phyloP scores from a whole-genome alignment of 2,888 invertebrate species.

The Schrankia costaestrigalis region DNA sequence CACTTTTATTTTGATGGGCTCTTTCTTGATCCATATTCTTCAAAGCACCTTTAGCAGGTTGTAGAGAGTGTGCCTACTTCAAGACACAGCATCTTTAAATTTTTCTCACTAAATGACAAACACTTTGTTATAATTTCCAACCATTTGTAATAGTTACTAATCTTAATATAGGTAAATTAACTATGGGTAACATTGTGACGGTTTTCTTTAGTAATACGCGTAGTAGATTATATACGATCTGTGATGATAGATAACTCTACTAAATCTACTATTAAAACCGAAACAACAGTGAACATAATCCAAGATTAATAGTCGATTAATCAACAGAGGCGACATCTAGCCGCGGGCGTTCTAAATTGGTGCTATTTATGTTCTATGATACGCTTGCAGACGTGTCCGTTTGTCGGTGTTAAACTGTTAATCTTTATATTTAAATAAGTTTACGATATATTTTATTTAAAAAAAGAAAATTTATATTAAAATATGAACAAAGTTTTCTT shows the following conservation, averaged over 20 bases:
- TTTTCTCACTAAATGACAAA: no score
- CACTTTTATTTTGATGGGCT: no score
- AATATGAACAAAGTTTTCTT: neutral
- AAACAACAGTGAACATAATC: conserved; percentile 46
- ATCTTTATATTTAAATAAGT: neutral
- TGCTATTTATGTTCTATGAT: conserved; percentile 22
- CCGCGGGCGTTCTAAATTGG: conserved; percentile 42
- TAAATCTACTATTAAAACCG: conserved; percentile 39
- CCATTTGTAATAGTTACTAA: no score
- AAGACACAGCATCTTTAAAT: no score
- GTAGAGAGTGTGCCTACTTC: no score
- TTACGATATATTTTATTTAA: neutral
- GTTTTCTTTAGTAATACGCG: neutral
- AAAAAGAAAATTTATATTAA: neutral
- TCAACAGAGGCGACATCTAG: conserved; percentile 48
- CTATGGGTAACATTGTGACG: neutral
- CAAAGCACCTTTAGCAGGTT: no score
- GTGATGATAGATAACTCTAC: conserved; percentile 17
- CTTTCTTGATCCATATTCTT: no score
- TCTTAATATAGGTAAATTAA: no score
- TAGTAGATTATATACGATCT: neutral
- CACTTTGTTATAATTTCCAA: no score
- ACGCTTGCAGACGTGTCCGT: conserved; percentile 1
- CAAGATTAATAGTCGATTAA: conserved; percentile 56
- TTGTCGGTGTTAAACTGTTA: conserved; percentile 3